phyloP scores from a whole-genome alignment of 2,888 invertebrate species.

The Fissipunctia ypsillon region DNA sequence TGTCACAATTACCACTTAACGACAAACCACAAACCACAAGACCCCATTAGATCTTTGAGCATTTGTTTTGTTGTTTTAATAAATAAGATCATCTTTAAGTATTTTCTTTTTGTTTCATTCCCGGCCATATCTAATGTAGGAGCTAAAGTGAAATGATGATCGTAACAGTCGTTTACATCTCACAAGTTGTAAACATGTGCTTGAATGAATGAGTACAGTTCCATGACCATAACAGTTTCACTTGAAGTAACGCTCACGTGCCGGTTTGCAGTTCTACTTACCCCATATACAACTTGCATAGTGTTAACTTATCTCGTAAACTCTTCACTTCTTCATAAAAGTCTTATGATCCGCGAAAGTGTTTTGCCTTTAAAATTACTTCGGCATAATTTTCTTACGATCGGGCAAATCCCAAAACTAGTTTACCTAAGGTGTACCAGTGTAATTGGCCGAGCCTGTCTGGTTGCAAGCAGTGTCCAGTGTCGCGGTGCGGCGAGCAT shows the following conservation, averaged over 20 bases:
- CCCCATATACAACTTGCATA: neutral
- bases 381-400: neutral
- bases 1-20: constrained; percentile 32
- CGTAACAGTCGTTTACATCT: constrained; percentile 30
- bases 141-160: constrained; percentile 11
- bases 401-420: neutral
- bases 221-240: constrained; percentile 38
- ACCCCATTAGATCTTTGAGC: neutral
- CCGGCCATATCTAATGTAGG: too few relatives aligned
- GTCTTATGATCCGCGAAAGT: neutral
- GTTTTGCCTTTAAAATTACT: neutral
- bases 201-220: constrained; percentile 27
- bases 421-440: neutral
- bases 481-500: constrained; percentile 46
- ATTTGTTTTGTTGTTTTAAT: constrained; percentile 11
- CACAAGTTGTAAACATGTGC: constrained; percentile 31
- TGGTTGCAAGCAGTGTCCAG: constrained; percentile 36
- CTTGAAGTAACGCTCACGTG: constrained; percentile 34
- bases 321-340: neutral
- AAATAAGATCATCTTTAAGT: neutral
- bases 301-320: neutral
- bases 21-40: constrained; percentile 40
- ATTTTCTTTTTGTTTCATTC: neutral
- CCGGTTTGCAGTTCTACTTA: constrained; percentile 21
- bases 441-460: constrained; percentile 15